A percentile compares a stretch with the other conserved stretches of the same genome.
phyloP scores from a whole-genome alignment of 2,797 vertebrate species.

The Microctenopoma stevenorrisi region DNA sequence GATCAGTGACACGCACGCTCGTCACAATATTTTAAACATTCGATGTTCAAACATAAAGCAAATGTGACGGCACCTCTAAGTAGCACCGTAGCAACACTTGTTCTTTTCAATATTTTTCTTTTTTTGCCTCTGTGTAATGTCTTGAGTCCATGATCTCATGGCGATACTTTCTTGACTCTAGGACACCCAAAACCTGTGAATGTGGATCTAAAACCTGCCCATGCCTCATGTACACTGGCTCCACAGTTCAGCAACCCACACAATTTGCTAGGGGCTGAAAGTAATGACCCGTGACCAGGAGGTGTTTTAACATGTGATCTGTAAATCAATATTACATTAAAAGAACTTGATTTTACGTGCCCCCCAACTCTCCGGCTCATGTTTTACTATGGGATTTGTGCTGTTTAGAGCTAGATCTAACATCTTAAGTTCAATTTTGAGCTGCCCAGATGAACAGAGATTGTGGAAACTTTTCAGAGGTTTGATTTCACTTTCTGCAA shows the following conservation, averaged over 20 bases:
- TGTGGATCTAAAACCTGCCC: constrained; percentile 47
- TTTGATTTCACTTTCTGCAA: constrained; percentile 74
- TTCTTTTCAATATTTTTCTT: constrained; percentile 9
- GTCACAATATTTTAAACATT: constrained; percentile 4
- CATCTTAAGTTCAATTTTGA: constrained; percentile 48
- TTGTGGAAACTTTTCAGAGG: constrained; percentile 45
- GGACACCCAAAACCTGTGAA: constrained; percentile 71
- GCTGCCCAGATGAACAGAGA: constrained; percentile 56
- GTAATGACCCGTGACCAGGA: constrained; percentile 71
- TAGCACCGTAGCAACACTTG: background rate
- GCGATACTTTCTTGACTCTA: constrained; percentile 74
- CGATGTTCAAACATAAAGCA: constrained; percentile 4
- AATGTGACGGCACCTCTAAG: background rate
- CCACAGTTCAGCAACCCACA: constrained; percentile 44
- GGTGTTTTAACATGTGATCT: constrained; percentile 73
- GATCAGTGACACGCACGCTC: constrained; percentile 22
- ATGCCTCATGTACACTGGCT: constrained; percentile 54
- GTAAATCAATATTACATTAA: constrained; percentile 83
- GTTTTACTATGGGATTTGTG: constrained; percentile 69
- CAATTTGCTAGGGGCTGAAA: constrained; percentile 51
- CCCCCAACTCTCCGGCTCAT: constrained; percentile 78
- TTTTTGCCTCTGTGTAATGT: constrained; percentile 10
- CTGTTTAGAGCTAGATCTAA: constrained; percentile 62
- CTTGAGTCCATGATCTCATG: constrained; percentile 24
- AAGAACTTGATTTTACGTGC: constrained; percentile 70